These are phyloP conservation scores for Turdus rufiventris DNA, from an alignment of 2,113 vertebrate species.

Conservation along the genomic window DNA sequence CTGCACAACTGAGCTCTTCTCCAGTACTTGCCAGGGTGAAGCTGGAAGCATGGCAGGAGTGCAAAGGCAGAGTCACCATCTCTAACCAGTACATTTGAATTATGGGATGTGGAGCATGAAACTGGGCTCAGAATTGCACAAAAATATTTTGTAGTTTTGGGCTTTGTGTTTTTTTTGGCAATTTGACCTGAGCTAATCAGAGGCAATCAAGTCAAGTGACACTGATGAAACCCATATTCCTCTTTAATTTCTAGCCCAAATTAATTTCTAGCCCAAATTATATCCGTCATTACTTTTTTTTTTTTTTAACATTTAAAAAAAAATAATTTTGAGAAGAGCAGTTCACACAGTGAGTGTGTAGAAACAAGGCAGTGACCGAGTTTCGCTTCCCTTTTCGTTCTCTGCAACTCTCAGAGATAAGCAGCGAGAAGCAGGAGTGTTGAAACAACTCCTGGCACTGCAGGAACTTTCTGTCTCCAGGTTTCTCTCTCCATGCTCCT, in stretches of 20 bases:
- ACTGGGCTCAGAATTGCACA: not conserved
- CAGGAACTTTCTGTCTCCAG: not conserved
- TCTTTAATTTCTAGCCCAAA: not conserved
- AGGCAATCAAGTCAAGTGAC: not conserved
- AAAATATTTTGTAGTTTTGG: not conserved
- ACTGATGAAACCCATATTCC: not conserved
- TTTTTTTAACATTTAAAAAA: not conserved
- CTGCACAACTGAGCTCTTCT: not conserved
- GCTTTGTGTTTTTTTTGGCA: not conserved
- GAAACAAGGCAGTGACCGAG: not conserved
- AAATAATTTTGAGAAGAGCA: not conserved
- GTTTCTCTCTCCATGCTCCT: not conserved
- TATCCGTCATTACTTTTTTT: not conserved
- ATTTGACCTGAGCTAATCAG: not conserved
- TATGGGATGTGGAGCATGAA: not conserved
- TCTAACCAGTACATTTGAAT: not conserved
- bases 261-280: not conserved
- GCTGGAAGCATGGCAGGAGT: not conserved
- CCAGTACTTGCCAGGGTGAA: not conserved
- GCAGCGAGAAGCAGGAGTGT: not conserved
- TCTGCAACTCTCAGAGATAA: fast-evolving
- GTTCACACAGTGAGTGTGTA: not conserved
- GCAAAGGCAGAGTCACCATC: not conserved
- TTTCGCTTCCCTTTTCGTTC: constrained; percentile 17
- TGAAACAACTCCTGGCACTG: not conserved